phyloP scores from a whole-genome alignment of 2,888 invertebrate genomes.

The Cryptophagus acutangulus region DNA sequence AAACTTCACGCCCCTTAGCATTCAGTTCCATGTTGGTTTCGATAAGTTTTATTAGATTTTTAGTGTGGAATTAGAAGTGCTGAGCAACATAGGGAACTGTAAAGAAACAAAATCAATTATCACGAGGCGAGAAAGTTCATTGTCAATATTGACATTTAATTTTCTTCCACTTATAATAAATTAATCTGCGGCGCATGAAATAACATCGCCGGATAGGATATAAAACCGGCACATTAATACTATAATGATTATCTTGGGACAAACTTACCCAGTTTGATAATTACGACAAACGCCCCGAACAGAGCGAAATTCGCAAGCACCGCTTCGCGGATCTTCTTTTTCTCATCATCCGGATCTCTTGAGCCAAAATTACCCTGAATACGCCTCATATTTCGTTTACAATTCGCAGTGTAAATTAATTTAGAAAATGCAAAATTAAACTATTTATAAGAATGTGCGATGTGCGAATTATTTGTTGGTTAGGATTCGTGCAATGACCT shows the following conservation, averaged over 20 bases:
- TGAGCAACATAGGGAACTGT: slow-evolving; percentile 21
- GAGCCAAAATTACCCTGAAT: slow-evolving; percentile 22
- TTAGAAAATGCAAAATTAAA: no score
- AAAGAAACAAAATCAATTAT: slow-evolving; percentile 14
- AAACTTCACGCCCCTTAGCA: slow-evolving; percentile 16
- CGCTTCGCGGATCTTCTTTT: slow-evolving; percentile 31
- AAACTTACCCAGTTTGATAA: slow-evolving; percentile 29
- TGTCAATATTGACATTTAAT: not conserved
- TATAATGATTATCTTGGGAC: slow-evolving; percentile 4
- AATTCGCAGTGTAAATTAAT: no score
- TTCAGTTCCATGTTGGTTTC: slow-evolving; percentile 2
- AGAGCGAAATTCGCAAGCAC: slow-evolving; percentile 33
- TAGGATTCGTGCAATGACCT: no score
- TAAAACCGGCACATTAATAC: not conserved
- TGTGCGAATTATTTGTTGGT: not conserved
- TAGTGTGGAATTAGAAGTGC: slow-evolving; percentile 10
- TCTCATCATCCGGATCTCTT: slow-evolving; percentile 32
- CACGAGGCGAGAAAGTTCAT: no score
- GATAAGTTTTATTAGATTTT: not conserved
- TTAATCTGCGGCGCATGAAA: no score
- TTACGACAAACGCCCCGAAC: slow-evolving; percentile 28
- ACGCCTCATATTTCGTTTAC: slow-evolving; percentile 21
- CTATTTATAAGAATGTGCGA: not conserved
- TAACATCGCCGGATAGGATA: no score
- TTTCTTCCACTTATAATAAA: no score